Evolutionary conservation across 2,113 vertebrate genomes (phyloP), one percentile per base, ranked within the genome.

Genomic region (Lontra canadensis): DNA sequence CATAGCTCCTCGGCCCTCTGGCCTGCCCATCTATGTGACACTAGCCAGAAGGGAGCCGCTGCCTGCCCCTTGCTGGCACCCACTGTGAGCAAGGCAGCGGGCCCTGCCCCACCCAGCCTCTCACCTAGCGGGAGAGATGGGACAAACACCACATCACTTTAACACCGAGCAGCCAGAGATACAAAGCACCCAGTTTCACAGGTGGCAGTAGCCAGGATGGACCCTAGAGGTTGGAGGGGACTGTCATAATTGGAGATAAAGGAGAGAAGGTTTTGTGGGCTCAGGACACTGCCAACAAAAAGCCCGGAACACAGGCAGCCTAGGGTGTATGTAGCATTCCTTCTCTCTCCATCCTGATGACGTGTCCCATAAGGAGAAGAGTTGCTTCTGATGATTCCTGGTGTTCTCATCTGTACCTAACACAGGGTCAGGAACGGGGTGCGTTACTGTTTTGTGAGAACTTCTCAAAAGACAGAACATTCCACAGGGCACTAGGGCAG

Each of bases 381-480:
- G 11, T 1, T 42, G 7, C 34, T 4, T 6, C 1, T 6, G 14
- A 14, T 20, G 14, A 18, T 13, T 11, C 69, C 55, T 21, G 13
- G 21, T 42, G 6, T 55, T 83, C 49, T n/a, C 67, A 44, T 14
- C 17, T 1, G 52, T 14, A 39, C 67, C 42, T 44, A 17, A 36
- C 36, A 18, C 17, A 65, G 61, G 11, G 7, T 31, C 23, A 25
- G 39, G 31, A 81, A 65, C n/a, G 18, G n/a, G 31, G 31, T n/a
- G 29, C n/a, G 0, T 18, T 92, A 55, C 4, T 67, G 23, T 49
- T 36, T 84, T 61, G 23, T 4, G 18, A 88, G 18, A 88, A 39
- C 29, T 83, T 80, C 80, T 87, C 67, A 42, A 94, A 95, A 85
- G 34, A 7, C 67, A 84, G 57, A 39, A 69, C 39, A 13, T 23